Evolutionary conservation across 2,113 vertebrate genomes (phyloP), one percentile per base, ranked within the genome.

Genomic region (Ciconia stormi): DNA sequence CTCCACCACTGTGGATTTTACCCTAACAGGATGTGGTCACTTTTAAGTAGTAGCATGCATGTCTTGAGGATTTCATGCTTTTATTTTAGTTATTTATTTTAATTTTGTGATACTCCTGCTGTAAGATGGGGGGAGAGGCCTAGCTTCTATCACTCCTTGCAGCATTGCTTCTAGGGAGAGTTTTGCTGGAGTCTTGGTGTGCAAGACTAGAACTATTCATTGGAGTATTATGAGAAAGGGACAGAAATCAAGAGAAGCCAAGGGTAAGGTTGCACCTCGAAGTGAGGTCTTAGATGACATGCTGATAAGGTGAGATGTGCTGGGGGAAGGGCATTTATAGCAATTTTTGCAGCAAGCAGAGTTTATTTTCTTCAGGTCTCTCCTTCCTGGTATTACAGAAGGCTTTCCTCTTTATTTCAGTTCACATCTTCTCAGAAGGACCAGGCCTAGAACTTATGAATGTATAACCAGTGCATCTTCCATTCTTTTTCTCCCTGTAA

Each of bases 11-110:
- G 86, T 82, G 86, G 91, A 90, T 90, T 95, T 50, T 36, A 95
- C 70, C 81, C 90, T 63, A 77, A 77, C 94, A 95, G 96, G 93
- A 97, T 96, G 96, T 95, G 96, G 96, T 93, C 81, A 76, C 73
- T 89, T 18, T 18, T 11, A 88, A 91, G 89, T 77, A 84, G 81
- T 65, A 77, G 81, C 53, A 1, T 62, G 62, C 29, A 7, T 21
- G 25, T 44, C 73, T 76, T 88, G 58, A 95, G 77, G 91, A 94
- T 70, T 95, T 93, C 27, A 30, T 69, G 46, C 72, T 73, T 93
- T 82, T 87, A 38, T 80, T 86, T 87, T 4, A 94, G 36, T 30
- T 91, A 85, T 58, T 80, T 73, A 6, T 80, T 93, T 77, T 15
- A 73, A 50, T 80, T 82, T 49, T 36, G 22, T 47, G 81, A 58